A percentile compares a stretch with the other conserved stretches of the same genome.
Conservation (phyloP, 1,140 invertebrate genomes). For the Scaptomyza graminum region DNA sequence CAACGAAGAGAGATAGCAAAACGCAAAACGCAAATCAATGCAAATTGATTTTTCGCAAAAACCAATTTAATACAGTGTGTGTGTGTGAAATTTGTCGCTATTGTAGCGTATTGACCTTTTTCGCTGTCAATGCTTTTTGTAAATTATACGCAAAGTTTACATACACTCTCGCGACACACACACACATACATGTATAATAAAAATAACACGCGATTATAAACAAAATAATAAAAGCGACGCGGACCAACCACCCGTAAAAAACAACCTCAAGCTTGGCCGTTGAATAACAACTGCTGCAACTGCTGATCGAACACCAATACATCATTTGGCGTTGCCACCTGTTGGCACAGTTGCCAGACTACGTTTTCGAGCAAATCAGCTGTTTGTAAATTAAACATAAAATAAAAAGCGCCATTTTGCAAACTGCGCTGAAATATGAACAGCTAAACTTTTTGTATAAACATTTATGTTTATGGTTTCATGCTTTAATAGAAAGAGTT, state of each 20-base stretch:
- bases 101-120: conserved; percentile 63
- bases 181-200: conserved; percentile 17
- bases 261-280: conserved; percentile 31
- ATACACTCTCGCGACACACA: neutral
- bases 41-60: conserved; percentile 69
- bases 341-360: conserved; percentile 2
- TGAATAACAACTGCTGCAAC: conserved; percentile 60
- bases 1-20: neutral
- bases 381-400: neutral
- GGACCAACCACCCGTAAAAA: neutral
- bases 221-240: conserved; percentile 13
- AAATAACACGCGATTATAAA: conserved; percentile 47
- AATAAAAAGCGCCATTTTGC: neutral
- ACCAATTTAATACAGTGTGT: conserved; percentile 9
- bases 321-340: conserved; percentile 33
- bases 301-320: conserved; percentile 6
- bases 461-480: too few relatives aligned
- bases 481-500: too few relatives aligned
- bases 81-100: conserved; percentile 11
- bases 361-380: neutral
- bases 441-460: too few relatives aligned
- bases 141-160: conserved; percentile 44
- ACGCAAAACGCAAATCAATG: neutral
- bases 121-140: conserved; percentile 57
- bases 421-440: too few relatives aligned